These are phyloP conservation scores for Eristalis intricaria DNA, from an alignment of 2,888 invertebrate genomes.

Conservation along the genomic window DNA sequence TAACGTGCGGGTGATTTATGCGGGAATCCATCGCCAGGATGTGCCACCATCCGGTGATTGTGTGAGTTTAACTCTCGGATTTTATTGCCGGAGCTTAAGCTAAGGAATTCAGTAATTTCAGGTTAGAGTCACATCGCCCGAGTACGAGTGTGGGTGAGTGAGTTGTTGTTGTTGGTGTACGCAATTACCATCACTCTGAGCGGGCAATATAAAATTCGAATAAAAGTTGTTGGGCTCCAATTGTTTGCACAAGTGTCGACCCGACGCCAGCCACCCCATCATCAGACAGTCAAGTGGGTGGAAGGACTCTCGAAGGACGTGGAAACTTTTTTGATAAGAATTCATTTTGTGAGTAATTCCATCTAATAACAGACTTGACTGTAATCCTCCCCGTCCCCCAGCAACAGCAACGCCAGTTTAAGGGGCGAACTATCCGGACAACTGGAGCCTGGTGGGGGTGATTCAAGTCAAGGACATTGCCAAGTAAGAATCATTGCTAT, in stretches of 20 bases:
- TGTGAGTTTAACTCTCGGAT: slow-evolving; percentile 49
- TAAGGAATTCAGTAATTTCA: neutral
- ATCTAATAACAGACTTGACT: slow-evolving; percentile 22
- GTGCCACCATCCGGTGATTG: slow-evolving; percentile 41
- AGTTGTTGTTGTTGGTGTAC: neutral
- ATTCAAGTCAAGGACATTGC: slow-evolving; percentile 24
- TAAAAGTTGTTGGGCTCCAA: slow-evolving; percentile 26
- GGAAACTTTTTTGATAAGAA: slow-evolving; percentile 51
- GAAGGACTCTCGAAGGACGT: slow-evolving; percentile 52
- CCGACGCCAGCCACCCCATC: neutral
- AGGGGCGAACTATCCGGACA: neutral
- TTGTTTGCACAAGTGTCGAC: slow-evolving; percentile 45
- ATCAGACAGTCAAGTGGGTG: neutral
- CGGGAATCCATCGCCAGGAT: slow-evolving; percentile 49
- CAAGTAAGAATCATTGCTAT: slow-evolving; percentile 3
- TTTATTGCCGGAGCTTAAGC: slow-evolving; percentile 44
- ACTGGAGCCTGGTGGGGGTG: neutral
- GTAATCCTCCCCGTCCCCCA: slow-evolving; percentile 7
- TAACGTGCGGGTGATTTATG: slow-evolving; percentile 67
- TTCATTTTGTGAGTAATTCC: slow-evolving; percentile 49
- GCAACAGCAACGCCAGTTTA: neutral
- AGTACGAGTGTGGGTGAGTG: neutral
- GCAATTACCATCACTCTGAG: slow-evolving; percentile 21
- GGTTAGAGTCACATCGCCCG: neutral
- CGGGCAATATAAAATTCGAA: slow-evolving; percentile 39